Evolutionary conservation across 2,797 vertebrate genomes (phyloP).

Genomic region (Clarias laeviceps): DNA sequence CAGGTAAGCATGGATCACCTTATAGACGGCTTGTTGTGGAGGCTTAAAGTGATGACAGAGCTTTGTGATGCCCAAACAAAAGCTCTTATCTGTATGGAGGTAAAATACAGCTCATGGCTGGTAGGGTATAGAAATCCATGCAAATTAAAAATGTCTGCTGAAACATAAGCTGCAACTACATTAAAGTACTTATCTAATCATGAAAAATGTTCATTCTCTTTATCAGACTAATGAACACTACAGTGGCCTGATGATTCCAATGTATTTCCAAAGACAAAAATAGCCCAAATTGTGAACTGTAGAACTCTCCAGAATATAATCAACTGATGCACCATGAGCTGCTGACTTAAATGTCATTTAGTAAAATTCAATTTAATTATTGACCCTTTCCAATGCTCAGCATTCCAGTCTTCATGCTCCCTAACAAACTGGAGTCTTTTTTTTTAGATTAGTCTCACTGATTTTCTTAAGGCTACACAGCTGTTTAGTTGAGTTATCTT

Average conservation of each 20-base stretch:
- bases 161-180: not conserved
- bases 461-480: too few species aligned
- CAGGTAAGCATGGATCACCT: not conserved
- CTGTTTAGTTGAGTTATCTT: too few species aligned
- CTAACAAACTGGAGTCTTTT: too few species aligned
- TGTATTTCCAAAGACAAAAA: not conserved
- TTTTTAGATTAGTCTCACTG: too few species aligned
- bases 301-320: not conserved
- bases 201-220: not conserved
- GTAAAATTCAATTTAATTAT: too few species aligned
- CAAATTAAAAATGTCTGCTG: not conserved
- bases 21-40: not conserved
- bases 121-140: not conserved
- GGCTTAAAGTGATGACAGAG: not conserved
- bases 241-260: not conserved
- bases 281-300: not conserved
- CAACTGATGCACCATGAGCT: not conserved
- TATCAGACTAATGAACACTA: not conserved
- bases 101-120: not conserved
- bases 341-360: too few species aligned
- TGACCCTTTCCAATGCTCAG: too few species aligned
- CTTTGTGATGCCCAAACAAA: not conserved
- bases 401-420: too few species aligned
- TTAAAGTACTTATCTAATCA: not conserved
- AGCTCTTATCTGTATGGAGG: not conserved